Conservation (phyloP, 2,888 invertebrate species). For the Leucophenga maculata region DNA sequence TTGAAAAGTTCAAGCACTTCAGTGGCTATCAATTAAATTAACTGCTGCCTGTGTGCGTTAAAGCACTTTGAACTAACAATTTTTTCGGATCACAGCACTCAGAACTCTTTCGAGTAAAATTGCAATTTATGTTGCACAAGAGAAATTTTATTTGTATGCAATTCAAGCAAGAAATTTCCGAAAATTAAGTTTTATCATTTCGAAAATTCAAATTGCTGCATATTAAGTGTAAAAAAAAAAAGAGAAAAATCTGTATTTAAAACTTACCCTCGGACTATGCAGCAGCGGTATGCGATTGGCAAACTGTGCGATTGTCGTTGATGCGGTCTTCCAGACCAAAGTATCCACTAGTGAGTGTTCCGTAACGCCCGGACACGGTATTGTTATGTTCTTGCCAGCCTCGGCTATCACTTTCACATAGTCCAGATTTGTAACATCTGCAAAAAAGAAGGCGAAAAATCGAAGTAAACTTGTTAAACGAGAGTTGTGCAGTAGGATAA, state of each 20-base stretch:
- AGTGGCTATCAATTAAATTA: slow-evolving; percentile 64
- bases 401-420: slow-evolving; percentile 76
- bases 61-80: neutral
- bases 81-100: too few relatives aligned
- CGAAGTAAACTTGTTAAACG: neutral
- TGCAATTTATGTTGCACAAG: too few relatives aligned
- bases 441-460: slow-evolving; percentile 30
- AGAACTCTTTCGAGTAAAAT: too few relatives aligned
- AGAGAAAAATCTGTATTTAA: neutral
- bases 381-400: slow-evolving; percentile 78
- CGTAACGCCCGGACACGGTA: slow-evolving; percentile 80
- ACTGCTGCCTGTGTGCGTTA: slow-evolving; percentile 51
- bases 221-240: too few relatives aligned
- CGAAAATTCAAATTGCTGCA: too few relatives aligned
- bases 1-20: slow-evolving; percentile 54
- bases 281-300: slow-evolving; percentile 72
- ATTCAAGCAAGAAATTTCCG: too few relatives aligned
- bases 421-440: slow-evolving; percentile 77
- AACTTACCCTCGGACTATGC: slow-evolving; percentile 72
- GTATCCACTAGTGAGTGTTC: slow-evolving; percentile 78
- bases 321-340: slow-evolving; percentile 76
- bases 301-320: slow-evolving; percentile 72
- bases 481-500: neutral
- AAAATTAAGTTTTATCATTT: too few relatives aligned
- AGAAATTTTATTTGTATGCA: too few relatives aligned